Conservation (phyloP, 2,797 vertebrate genomes). For the Lacerta bilineata region DNA sequence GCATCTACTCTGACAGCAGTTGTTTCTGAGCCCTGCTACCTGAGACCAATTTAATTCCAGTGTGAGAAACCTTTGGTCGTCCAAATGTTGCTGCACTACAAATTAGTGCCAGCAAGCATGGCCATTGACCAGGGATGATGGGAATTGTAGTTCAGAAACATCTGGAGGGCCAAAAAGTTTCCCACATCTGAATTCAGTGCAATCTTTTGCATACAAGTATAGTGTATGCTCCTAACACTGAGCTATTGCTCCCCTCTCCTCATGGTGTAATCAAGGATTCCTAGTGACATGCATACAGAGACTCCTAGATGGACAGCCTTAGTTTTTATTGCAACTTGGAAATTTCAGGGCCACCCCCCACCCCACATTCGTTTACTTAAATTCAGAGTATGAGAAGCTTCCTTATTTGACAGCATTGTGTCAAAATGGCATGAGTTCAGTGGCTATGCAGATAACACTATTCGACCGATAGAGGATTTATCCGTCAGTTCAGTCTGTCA, state of each 20-base stretch:
- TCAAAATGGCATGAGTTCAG: not conserved
- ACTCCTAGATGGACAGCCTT: no score
- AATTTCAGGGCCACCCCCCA: no score
- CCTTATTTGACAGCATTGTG: not conserved
- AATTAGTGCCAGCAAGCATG: no score
- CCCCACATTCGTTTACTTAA: not conserved
- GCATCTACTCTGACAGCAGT: not conserved
- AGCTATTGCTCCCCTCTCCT: no score
- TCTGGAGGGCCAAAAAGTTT: no score
- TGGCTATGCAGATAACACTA: not conserved
- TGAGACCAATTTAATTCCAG: not conserved
- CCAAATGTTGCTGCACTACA: no score
- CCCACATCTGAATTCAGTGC: no score
- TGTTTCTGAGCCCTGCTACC: no score
- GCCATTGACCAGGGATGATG: no score
- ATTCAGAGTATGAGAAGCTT: not conserved
- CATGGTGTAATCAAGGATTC: not conserved
- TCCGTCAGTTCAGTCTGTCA: constrained; percentile 12
- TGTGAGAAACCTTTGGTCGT: no score
- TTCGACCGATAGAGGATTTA: constrained; percentile 13
- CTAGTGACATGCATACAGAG: not conserved
- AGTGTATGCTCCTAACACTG: no score
- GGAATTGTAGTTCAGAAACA: no score
- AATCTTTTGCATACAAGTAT: not conserved
- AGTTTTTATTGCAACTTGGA: not conserved